A percentile compares a stretch with the other conserved stretches of the same genome.
These are phyloP conservation scores for Drosophila sordidula DNA, from an alignment of 2,888 invertebrate genomes.

Conservation along the genomic window DNA sequence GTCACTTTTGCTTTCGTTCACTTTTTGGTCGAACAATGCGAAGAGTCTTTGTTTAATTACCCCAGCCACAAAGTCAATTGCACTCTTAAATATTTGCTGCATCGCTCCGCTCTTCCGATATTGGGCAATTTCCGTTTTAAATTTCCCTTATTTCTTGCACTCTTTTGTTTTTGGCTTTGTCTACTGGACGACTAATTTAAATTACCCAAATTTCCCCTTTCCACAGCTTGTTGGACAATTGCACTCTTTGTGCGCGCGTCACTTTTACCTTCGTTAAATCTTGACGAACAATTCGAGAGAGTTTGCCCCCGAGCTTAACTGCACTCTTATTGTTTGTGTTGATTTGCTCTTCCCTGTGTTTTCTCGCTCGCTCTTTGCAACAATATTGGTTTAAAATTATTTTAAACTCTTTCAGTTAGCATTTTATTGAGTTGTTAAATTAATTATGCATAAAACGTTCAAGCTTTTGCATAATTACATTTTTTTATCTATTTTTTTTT, in stretches of 20 bases:
- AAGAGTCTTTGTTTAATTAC: conserved; percentile 4
- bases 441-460: conserved; percentile 27
- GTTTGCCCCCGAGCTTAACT: conserved; percentile 3
- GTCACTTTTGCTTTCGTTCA: conserved; percentile 56
- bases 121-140: background rate
- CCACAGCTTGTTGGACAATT: background rate
- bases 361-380: conserved; percentile 15
- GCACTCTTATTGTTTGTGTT: conserved; percentile 15
- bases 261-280: conserved; percentile 22
- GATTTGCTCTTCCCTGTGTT: conserved; percentile 11
- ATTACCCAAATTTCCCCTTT: background rate
- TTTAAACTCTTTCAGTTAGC: background rate
- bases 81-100: conserved; percentile 6
- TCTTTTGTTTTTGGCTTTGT: background rate
- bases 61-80: conserved; percentile 2
- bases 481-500: background rate
- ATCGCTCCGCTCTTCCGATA: background rate
- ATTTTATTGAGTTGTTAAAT: conserved; percentile 14
- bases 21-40: conserved; percentile 18
- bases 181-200: background rate
- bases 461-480: conserved; percentile 9
- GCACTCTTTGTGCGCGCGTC: conserved; percentile 22
- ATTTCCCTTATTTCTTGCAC: background rate
- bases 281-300: conserved; percentile 20
- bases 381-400: background rate